Percentiles rank a stretch among this genome's conserved stretches.
Conservation (phyloP, 2,888 invertebrate species). For the Opisthograptis luteolata region DNA sequence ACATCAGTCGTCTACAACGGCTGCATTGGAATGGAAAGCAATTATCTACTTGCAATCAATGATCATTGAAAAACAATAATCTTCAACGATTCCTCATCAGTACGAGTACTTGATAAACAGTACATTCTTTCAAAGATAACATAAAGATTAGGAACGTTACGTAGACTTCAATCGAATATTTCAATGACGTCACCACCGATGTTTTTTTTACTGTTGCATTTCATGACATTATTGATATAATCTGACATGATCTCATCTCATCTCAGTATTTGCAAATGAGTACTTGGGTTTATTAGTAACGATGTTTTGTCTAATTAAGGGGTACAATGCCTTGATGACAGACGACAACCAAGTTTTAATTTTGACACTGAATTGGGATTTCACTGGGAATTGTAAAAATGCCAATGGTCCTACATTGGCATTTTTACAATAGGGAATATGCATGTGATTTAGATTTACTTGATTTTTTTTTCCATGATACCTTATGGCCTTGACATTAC, state of each 20-base stretch:
- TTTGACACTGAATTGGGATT: too few relatives aligned
- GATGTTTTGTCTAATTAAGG: too few relatives aligned
- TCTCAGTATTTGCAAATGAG: slow-evolving; percentile 14
- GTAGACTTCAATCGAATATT: slow-evolving; percentile 34
- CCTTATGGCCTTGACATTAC: too few relatives aligned
- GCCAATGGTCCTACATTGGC: too few relatives aligned
- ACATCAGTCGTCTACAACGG: slow-evolving; percentile 9
- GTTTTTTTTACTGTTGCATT: slow-evolving; percentile 18
- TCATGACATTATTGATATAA: slow-evolving; percentile 12
- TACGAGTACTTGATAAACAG: slow-evolving; percentile 52
- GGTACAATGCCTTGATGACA: too few relatives aligned
- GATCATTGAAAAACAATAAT: slow-evolving; percentile 36
- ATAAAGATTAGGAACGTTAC: slow-evolving; percentile 47
- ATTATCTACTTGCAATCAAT: slow-evolving; percentile 34
- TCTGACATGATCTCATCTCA: slow-evolving; percentile 11
- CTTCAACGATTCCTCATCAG: slow-evolving; percentile 45
- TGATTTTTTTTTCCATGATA: too few relatives aligned
- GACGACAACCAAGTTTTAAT: too few relatives aligned
- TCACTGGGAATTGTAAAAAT: too few relatives aligned
- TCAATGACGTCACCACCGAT: slow-evolving; percentile 34
- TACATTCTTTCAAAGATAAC: slow-evolving; percentile 66
- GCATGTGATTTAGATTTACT: too few relatives aligned
- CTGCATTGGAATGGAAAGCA: slow-evolving; percentile 48
- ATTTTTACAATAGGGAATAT: too few relatives aligned
- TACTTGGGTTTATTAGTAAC: slow-evolving; percentile 11